These are phyloP conservation scores for Formica selysi DNA, from an alignment of 1,140 invertebrate genomes.

Conservation along the genomic window DNA sequence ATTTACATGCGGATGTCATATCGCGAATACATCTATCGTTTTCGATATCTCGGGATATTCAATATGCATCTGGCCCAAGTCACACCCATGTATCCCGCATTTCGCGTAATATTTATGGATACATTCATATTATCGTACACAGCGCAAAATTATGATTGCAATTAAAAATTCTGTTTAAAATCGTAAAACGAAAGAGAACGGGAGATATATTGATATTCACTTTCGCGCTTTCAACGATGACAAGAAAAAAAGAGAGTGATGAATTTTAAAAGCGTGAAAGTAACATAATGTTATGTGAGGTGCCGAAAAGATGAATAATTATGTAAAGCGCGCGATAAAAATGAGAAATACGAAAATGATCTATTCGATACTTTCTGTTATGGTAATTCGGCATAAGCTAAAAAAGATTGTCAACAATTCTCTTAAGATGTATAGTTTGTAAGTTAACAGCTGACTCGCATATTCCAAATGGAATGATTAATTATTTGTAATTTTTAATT, in stretches of 20 bases:
- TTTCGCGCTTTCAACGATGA: conserved; percentile 40
- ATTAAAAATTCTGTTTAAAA: conserved; percentile 51
- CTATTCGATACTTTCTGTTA: conserved; percentile 52
- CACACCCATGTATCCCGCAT: conserved; percentile 38
- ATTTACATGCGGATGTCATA: conserved; percentile 24
- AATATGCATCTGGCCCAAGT: neutral
- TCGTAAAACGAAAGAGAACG: neutral
- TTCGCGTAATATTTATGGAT: conserved; percentile 56
- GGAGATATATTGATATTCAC: conserved; percentile 23
- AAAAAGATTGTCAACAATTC: conserved; percentile 36
- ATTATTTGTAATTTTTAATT: conserved; percentile 29
- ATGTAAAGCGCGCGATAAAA: conserved; percentile 17
- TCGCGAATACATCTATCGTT: conserved; percentile 7
- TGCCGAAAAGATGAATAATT: conserved; percentile 36
- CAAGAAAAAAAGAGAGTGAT: conserved; percentile 15
- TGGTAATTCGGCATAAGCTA: conserved; percentile 10
- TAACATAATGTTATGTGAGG: conserved; percentile 1
- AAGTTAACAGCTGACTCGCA: conserved; percentile 18
- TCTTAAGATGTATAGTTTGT: conserved; percentile 27
- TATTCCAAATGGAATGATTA: conserved; percentile 28
- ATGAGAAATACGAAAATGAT: conserved; percentile 38
- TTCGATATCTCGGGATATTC: conserved; percentile 18
- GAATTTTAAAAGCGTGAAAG: conserved; percentile 46
- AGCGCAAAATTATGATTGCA: neutral
- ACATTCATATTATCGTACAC: neutral